These are phyloP conservation scores for Hippoglossus hippoglossus DNA, from an alignment of 2,797 vertebrate species.

Conservation along the genomic window DNA sequence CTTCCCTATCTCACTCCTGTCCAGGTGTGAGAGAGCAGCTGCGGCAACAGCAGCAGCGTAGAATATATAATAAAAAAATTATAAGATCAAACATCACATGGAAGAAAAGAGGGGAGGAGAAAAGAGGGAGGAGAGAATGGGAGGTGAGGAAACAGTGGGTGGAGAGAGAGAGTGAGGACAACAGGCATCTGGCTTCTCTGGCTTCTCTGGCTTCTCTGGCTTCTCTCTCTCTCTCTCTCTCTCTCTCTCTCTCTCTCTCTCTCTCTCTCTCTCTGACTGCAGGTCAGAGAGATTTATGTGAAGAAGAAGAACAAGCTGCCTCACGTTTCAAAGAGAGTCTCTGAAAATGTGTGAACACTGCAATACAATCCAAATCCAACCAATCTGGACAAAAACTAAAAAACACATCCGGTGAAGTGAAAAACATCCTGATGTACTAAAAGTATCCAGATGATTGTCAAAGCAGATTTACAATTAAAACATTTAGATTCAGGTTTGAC, in stretches of 20 bases:
- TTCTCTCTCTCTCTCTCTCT: neutral
- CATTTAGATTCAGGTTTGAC: neutral
- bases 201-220: too few relatives aligned
- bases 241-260: neutral
- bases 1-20: slow-evolving; percentile 32
- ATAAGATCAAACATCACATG: slow-evolving; percentile 53
- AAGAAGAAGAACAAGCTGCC: slow-evolving; percentile 14
- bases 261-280: neutral
- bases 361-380: neutral
- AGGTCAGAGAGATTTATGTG: slow-evolving; percentile 28
- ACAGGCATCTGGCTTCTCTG: too few relatives aligned
- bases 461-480: neutral
- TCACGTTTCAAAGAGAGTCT: neutral
- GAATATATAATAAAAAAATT: slow-evolving; percentile 38
- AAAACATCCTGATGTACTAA: neutral
- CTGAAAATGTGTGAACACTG: neutral
- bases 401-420: too few relatives aligned
- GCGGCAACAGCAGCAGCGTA: slow-evolving; percentile 4
- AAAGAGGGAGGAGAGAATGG: slow-evolving; percentile 30
- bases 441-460: neutral
- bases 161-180: slow-evolving; percentile 26
- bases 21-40: slow-evolving; percentile 55
- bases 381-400: neutral
- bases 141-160: slow-evolving; percentile 50
- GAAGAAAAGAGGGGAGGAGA: slow-evolving; percentile 45